Conservation (phyloP, 1,140 invertebrate species). For the Drosophila takahashii region DNA sequence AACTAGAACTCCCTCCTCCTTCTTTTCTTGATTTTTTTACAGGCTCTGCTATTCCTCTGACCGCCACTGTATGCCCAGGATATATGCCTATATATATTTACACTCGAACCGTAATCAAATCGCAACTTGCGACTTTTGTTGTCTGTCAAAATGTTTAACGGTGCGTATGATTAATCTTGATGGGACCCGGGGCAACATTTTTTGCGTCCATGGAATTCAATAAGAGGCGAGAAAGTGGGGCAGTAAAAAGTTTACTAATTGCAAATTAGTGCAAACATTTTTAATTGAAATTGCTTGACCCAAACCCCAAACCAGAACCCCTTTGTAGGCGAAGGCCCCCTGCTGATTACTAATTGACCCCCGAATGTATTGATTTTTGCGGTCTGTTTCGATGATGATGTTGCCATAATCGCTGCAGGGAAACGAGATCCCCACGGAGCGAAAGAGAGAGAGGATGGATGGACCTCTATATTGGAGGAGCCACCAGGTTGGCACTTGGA, state of each 20-base stretch:
- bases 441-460: background rate
- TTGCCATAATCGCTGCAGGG: background rate
- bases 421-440: background rate
- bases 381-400: slow-evolving; percentile 25
- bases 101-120: slow-evolving; percentile 50
- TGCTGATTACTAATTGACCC: slow-evolving; percentile 41
- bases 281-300: slow-evolving; percentile 43
- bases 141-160: slow-evolving; percentile 63
- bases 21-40: no score
- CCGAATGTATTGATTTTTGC: slow-evolving; percentile 33
- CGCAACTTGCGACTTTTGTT: slow-evolving; percentile 46
- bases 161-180: slow-evolving; percentile 76
- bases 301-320: background rate
- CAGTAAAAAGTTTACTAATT: slow-evolving; percentile 53
- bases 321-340: background rate
- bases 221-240: background rate
- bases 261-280: slow-evolving; percentile 57
- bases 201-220: slow-evolving; percentile 17
- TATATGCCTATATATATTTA: background rate
- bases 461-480: slow-evolving; percentile 6
- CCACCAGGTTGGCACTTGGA: background rate
- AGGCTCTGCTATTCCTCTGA: background rate
- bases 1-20: background rate
- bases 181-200: slow-evolving; percentile 22
- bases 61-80: background rate